Conservation (phyloP, 2,888 invertebrate species). For the Resseliella maxima region DNA sequence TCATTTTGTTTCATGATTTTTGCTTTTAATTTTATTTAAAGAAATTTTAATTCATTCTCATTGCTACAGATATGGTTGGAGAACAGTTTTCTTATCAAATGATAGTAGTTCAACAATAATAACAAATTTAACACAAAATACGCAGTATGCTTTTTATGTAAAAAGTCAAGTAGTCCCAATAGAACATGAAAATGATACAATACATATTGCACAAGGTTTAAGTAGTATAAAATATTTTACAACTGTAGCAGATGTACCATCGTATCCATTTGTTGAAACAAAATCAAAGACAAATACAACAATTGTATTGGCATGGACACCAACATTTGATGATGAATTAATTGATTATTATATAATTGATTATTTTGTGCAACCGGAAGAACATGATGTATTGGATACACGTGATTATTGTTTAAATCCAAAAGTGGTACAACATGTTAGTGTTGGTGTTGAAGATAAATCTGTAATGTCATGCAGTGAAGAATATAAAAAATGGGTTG, state of each 20-base stretch:
- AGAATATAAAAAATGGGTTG: neutral
- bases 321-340: conserved; percentile 68
- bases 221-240: conserved; percentile 74
- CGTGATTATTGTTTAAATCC: conserved; percentile 70
- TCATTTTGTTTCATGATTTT: no score
- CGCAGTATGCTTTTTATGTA: conserved; percentile 80
- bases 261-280: conserved; percentile 62
- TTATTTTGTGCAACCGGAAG: conserved; percentile 64
- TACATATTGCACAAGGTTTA: conserved; percentile 66
- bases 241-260: conserved; percentile 73
- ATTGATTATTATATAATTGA: conserved; percentile 66
- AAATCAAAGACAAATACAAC: conserved; percentile 63
- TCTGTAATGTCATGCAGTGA: conserved; percentile 59
- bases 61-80: conserved; percentile 63
- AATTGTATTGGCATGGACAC: conserved; percentile 71
- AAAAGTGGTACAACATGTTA: conserved; percentile 59
- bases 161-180: conserved; percentile 68
- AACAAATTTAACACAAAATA: conserved; percentile 72
- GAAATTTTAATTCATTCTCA: no score
- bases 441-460: conserved; percentile 62
- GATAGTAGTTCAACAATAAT: conserved; percentile 63
- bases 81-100: conserved; percentile 60
- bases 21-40: no score
- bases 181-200: conserved; percentile 64
- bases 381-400: conserved; percentile 66